These are phyloP conservation scores for Empidonax traillii DNA, from an alignment of 2,113 vertebrate genomes.

Conservation along the genomic window DNA sequence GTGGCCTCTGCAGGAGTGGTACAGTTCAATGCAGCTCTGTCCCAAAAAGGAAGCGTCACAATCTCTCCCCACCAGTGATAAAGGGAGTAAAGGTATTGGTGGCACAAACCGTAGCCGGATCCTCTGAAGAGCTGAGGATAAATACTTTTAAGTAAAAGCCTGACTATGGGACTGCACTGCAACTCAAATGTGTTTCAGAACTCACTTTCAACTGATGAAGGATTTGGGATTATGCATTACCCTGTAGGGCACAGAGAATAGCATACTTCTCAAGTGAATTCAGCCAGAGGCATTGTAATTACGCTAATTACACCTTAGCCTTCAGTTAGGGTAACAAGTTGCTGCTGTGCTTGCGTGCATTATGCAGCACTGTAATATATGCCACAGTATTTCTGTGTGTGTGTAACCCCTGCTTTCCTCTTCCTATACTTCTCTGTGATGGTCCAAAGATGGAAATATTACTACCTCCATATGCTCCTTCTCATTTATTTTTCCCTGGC, in stretches of 20 bases:
- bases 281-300: conserved; percentile 22
- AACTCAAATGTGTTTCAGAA: neutral
- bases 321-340: conserved; percentile 31
- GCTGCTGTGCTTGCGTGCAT: conserved; percentile 15
- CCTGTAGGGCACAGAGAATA: conserved; percentile 19
- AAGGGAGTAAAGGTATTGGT: neutral
- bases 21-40: neutral
- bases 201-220: neutral
- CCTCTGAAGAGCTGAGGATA: neutral
- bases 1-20: neutral
- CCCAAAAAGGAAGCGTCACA: neutral
- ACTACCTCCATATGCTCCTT: neutral
- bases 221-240: conserved; percentile 17
- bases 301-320: conserved; percentile 23
- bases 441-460: neutral
- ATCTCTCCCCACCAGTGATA: neutral
- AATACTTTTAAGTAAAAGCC: neutral
- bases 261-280: conserved; percentile 30
- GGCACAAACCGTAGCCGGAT: neutral
- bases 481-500: neutral
- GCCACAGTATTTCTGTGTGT: conserved; percentile 3
- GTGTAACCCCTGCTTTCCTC: neutral
- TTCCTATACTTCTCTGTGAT: neutral
- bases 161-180: neutral
- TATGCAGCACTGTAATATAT: conserved; percentile 24